Base-by-base conservation (phyloP, 2,888 invertebrate genomes). In the Smittia aterrima region DNA sequence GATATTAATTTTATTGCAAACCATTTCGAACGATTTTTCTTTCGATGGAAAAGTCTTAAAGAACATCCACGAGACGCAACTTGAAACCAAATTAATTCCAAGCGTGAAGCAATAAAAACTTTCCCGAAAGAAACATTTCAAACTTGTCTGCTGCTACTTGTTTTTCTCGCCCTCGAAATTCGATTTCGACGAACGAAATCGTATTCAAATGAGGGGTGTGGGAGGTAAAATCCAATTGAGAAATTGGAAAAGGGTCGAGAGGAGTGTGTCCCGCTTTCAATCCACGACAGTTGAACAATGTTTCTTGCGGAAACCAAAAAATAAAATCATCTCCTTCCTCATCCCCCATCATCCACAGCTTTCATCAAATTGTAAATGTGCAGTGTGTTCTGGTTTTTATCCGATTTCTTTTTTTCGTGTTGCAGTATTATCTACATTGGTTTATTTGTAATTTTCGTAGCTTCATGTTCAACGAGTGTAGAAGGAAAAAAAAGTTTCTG, bases 1-100 rank as follows among this genome's bases (percentile, higher is more conserved):
- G 25, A 64, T 27, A 64, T 64, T 64, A 27, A 64, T 64, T 64
- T 64, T 64, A 64, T 64, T 64, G 64, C 64, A 27, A n/a, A n/a
- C 20, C 58, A 58, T 58, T 58, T 7, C 2, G n/a, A 18, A 25
- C 16, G 27, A 22, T 7, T 22, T 13, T 58, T 11, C n/a, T 58
- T 11, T 47, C 20, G 58, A 22, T 22, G 1, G 18, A 22, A 58
- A 22, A 58, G 9, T 22, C 58, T 11, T 47, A 22, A 58, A 9
- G 6, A 38, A 7, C 9, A 7, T 38, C 38, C 4, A 58, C n/a
- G 22, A 58, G 22, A 58, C 13, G 58, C 20, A 47, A 58, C 58
- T 58, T n/a, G 22, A 18, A 22, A 20, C 9, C 20, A 58, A 58
- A 22, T 58, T 58, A 58, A 20, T 58, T 58, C 22, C 22, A 58